Base-by-base conservation (phyloP, 2,888 invertebrate genomes). In the Ennomos fuscantarius region DNA sequence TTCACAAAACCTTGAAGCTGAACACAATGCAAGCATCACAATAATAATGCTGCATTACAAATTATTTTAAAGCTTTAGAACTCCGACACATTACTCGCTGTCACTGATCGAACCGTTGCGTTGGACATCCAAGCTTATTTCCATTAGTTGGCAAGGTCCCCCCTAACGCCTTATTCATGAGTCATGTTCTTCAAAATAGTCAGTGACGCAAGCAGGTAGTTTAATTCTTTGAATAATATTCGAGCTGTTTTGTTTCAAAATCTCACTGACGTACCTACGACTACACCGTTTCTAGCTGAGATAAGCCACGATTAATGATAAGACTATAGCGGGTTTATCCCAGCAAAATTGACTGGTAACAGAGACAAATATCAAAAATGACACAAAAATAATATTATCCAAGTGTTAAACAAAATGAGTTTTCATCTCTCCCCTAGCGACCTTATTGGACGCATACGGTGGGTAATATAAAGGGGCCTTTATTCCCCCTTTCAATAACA, bases 131-230 rank as follows among this genome's bases (percentile, higher is more conserved):
- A 6, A 13, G 1, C 34, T 40, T 31, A 41, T 43, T 33, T 39
- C n/a, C 33, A 44, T 44, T 31, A 24, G 46, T 53, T 53, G 53
- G 46, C 53, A 41, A 46, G 46, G 46, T 46, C 53, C 53, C 46
- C 41, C 8, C 10, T 44, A 36, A 9, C 10, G 37, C 44, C 33
- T 44, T 37, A 42, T 42, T 35, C 51, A 41, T 46, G 34, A 37
- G 33, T 43, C n/a, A n/a, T 31, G 8, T 8, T 24, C 11, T 24
- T 45, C 40, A 41, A 53, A 53, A 53, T 46, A 46, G 35, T 31
- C 11, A n/a, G 9, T 53, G 53, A 53, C 46, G 53, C 36, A 46
- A 39, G 39, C 5, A n/a, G 44, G 39, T 8, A n/a, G 44, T 43
- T 51, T 51, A 51, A 51, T 39, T 45, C 43, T 37, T 42, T 31